Evolutionary conservation across 2,888 invertebrate species (phyloP), one percentile per base, ranked within the genome.

Genomic region (Blera fallax): DNA sequence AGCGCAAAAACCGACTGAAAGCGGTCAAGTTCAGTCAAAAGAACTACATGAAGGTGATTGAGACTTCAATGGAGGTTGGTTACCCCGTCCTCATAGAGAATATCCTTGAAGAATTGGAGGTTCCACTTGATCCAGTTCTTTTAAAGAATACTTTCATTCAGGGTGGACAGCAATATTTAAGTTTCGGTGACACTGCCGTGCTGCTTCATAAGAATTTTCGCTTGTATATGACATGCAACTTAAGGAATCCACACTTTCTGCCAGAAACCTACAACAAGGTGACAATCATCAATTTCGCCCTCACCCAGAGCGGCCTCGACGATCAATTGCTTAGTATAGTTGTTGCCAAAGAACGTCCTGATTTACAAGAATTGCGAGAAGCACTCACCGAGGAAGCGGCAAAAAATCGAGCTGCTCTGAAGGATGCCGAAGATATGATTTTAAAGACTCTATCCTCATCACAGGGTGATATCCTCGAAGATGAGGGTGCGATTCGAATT

Each of bases 381-480:
- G 95, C 95, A 65, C 93, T 98, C 43, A 96, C 97, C 11, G 94
- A 96, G 7, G 95, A 96, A 40, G 95, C 95, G 48, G 96, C 97
- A 0, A 94, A 95, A 88, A 98, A 98, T 91, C 95, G 95, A 90
- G 94, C 95, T 74, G 95, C 96, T 1, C 92, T 98, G 43, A 96
- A 97, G 89, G 95, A 96, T 91, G 96, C 97, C 24, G 98, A 98
- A 92, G 97, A 98, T 90, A 96, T 96, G 92, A 98, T 98, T 88
- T 93, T 98, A 58, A 94, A 95, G 89, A 98, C 97, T 0, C 92
- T 98, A 69, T 95, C 97, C 50, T 94, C 96, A 89, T 94, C 95
- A 1, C 96, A 97, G 90, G 97, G 97, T 1, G 97, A 97, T 90
- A 97, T 98, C 90, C 93, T 98, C 83, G 98, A 98, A 92, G 97